Base-by-base conservation (phyloP, 2,888 invertebrate genomes). In the Tenthredo mesomela region DNA sequence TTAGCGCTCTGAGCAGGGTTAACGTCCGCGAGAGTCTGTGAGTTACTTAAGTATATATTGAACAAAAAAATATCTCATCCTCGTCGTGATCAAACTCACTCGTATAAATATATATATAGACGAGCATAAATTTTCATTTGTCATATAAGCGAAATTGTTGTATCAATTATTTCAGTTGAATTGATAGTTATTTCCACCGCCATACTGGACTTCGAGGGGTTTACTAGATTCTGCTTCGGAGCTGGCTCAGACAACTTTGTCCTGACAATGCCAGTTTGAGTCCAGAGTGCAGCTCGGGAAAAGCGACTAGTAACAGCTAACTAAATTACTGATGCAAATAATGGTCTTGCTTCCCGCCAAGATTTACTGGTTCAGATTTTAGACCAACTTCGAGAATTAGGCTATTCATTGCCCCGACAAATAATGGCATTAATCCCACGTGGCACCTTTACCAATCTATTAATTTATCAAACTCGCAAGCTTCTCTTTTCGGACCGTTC, bases 291-390 rank as follows among this genome's bases (percentile, higher is more conserved):
- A 80, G 54, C 61, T 10, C 25, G 61, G 61, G 0, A 47, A 82
- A 82, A 67, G 61, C 67, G 40, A 43, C 65, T 47, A 61, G 54
- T 54, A 70, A 85, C 85, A 85, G 86, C 89, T 90, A 90, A 91
- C 90, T 89, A 87, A 90, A 93, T 93, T 92, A 92, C 91, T 89
- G 93, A 92, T 92, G 92, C 92, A 92, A 92, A 93, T 93, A 92
- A 91, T 89, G 90, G 90, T 89, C 89, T 87, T 89, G 88, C 89
- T 90, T 91, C 91, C 89, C 90, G 90, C 90, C 89, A 91, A 91
- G 92, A 92, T 92, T 92, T 90, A 90, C 87, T 88, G 89, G 90
- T 90, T 92, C 90, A 90, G 90, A 91, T 90, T 91, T 90, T 88
- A 88, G 88, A 87, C 89, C 87, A 90, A 89, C 87, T 89, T 90